These are phyloP conservation scores for Nesidiocoris tenuis DNA, from an alignment of 2,888 invertebrate species.

Conservation along the genomic window DNA sequence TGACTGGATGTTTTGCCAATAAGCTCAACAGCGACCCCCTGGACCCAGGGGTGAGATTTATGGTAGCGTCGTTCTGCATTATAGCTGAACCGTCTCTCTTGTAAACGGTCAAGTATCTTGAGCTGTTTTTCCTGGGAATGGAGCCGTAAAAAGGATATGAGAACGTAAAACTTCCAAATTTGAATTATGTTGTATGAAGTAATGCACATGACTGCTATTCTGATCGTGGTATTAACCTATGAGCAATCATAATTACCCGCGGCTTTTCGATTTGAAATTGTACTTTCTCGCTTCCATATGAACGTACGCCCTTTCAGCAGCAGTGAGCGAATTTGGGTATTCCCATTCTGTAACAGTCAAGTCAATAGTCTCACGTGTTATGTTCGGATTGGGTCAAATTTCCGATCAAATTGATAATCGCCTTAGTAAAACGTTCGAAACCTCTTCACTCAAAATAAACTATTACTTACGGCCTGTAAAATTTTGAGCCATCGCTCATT, in stretches of 20 bases:
- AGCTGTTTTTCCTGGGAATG: conserved; percentile 62
- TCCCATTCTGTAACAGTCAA: conserved; percentile 53
- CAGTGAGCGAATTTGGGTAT: conserved; percentile 73
- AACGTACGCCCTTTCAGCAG: conserved; percentile 76
- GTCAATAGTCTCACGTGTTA: not conserved
- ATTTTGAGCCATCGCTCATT: too few relatives aligned
- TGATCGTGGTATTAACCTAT: conserved; percentile 2
- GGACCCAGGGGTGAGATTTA: conserved; percentile 65
- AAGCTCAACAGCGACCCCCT: conserved; percentile 64
- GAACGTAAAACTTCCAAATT: too few relatives aligned
- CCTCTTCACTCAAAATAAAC: too few relatives aligned
- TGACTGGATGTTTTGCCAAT: conserved; percentile 67
- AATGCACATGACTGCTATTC: too few relatives aligned
- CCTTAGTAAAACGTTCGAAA: too few relatives aligned
- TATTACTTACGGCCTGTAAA: too few relatives aligned
- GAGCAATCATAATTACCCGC: conserved; percentile 63
- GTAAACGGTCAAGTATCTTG: conserved; percentile 68
- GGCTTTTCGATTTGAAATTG: conserved; percentile 76
- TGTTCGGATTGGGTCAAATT: too few relatives aligned
- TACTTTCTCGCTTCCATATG: conserved; percentile 68
- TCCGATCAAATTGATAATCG: too few relatives aligned
- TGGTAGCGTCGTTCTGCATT: conserved; percentile 65
- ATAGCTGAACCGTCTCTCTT: conserved; percentile 69
- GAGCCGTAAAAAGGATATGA: too few relatives aligned
- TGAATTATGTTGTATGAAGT: too few relatives aligned